A percentile compares a stretch with the other conserved stretches of the same genome.
phyloP scores from a whole-genome alignment of 2,888 invertebrate species.

The Xanthorhoe designata region DNA sequence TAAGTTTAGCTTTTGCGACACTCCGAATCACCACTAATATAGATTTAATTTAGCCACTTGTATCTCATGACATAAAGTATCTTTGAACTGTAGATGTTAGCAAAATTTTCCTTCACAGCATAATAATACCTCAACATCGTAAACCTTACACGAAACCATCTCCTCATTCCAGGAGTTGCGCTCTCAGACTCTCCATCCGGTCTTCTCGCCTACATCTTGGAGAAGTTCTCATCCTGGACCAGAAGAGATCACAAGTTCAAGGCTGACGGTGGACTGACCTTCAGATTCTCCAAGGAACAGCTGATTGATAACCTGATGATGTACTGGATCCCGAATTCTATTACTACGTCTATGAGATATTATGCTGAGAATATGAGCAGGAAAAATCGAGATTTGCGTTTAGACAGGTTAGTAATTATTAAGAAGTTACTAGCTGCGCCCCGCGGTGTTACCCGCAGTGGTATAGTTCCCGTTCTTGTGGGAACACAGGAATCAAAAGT shows the following conservation, averaged over 20 bases:
- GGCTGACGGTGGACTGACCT: slow-evolving; percentile 88
- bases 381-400: slow-evolving; percentile 48
- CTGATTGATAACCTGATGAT: slow-evolving; percentile 93
- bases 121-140: too few relatives aligned
- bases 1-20: too few relatives aligned
- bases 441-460: too few relatives aligned
- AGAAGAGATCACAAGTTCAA: slow-evolving; percentile 71
- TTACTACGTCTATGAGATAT: slow-evolving; percentile 90
- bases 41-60: too few relatives aligned
- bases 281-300: slow-evolving; percentile 88
- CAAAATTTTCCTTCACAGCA: too few relatives aligned
- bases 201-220: slow-evolving; percentile 92
- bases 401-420: slow-evolving; percentile 72
- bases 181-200: slow-evolving; percentile 92
- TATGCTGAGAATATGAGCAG: slow-evolving; percentile 88
- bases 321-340: slow-evolving; percentile 92
- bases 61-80: too few relatives aligned
- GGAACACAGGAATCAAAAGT: too few relatives aligned
- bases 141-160: not conserved
- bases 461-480: too few relatives aligned
- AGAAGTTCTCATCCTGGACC: slow-evolving; percentile 94
- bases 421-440: too few relatives aligned
- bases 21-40: too few relatives aligned
- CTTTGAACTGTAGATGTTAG: too few relatives aligned
- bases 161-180: slow-evolving; percentile 55